Evolutionary conservation across 2,888 invertebrate species (phyloP), one percentile per base, ranked within the genome.

Genomic region (Piscicola geometra): DNA sequence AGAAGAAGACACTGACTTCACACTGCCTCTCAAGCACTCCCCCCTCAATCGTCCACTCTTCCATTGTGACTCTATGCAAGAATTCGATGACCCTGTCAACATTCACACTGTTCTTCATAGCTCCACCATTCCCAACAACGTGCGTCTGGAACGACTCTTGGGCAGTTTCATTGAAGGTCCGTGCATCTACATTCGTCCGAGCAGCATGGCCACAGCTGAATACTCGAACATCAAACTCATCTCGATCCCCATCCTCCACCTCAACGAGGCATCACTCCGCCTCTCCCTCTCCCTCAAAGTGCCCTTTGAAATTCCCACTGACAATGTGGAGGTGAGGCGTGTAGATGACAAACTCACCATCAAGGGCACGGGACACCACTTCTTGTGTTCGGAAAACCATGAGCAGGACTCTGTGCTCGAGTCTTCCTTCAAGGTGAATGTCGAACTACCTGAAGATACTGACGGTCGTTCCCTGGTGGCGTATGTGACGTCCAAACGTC

Each of bases 361-460:
- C 73, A 73, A 28, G 33, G 64, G 60, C 5, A n/a, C 12, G 18
- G 73, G 64, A 21, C 21, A 30, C n/a, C 56, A 30, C 25, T 15
- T 30, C 21, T 18, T n/a, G 15, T 15, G 35, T 60, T 2, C 41
- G 5, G 60, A 25, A 5, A 3, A 15, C 64, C 15, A 21, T 32
- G 30, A 28, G 52, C n/a, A 50, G 3, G 50, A 50, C 33, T 33
- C 30, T 1, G 28, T n/a, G 25, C n/a, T 47, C 15, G 73, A 73
- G 36, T 64, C 64, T 35, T 21, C 64, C 1, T 35, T 73, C 64
- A 73, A 64, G 35, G n/a, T 73, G 32, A 33, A 25, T 3, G 30
- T 73, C 18, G 73, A 73, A 33, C 73, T 73, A 12, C 73, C 73
- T 1, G 73, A 73, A 73, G 73, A 73, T n/a, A 33, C 33, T 21